These are phyloP conservation scores for Pollenia griseotomentosa DNA, from an alignment of 2,888 invertebrate genomes.

Conservation along the genomic window DNA sequence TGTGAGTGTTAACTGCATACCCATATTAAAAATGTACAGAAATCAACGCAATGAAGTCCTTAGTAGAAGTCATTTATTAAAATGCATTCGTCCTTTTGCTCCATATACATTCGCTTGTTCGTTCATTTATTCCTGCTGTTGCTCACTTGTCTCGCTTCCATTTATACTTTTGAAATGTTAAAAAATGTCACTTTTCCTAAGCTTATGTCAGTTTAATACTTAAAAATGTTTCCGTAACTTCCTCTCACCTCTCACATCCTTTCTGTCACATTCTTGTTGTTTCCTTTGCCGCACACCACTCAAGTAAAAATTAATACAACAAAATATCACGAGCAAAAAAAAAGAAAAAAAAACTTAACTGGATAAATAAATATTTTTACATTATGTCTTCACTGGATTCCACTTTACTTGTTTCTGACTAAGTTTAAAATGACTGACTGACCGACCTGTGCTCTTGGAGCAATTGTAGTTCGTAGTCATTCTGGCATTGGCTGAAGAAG, in stretches of 20 bases:
- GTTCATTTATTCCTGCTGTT: slow-evolving; percentile 51
- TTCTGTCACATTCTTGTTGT: not conserved
- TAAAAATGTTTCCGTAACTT: slow-evolving; percentile 38
- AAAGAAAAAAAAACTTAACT: slow-evolving; percentile 9
- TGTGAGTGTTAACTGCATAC: not conserved
- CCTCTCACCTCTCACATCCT: not conserved
- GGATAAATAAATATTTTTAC: slow-evolving; percentile 58
- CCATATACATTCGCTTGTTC: not conserved
- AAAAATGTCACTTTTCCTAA: slow-evolving; percentile 36
- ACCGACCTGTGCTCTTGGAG: slow-evolving; percentile 30
- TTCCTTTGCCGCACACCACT: slow-evolving; percentile 6
- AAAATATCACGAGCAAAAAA: slow-evolving; percentile 27
- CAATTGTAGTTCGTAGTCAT: slow-evolving; percentile 32
- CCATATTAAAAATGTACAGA: not conserved
- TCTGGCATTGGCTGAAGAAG: not conserved
- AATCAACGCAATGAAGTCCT: not conserved
- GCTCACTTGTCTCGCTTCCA: slow-evolving; percentile 33
- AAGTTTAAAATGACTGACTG: slow-evolving; percentile 51
- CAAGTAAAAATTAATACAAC: not conserved
- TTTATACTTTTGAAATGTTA: slow-evolving; percentile 28
- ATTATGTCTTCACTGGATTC: slow-evolving; percentile 48
- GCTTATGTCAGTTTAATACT: slow-evolving; percentile 61
- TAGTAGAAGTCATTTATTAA: slow-evolving; percentile 33
- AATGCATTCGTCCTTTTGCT: slow-evolving; percentile 22
- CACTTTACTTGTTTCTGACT: not conserved